phyloP scores from a whole-genome alignment of 2,797 vertebrate species.

The Halcyon chelicuti region DNA sequence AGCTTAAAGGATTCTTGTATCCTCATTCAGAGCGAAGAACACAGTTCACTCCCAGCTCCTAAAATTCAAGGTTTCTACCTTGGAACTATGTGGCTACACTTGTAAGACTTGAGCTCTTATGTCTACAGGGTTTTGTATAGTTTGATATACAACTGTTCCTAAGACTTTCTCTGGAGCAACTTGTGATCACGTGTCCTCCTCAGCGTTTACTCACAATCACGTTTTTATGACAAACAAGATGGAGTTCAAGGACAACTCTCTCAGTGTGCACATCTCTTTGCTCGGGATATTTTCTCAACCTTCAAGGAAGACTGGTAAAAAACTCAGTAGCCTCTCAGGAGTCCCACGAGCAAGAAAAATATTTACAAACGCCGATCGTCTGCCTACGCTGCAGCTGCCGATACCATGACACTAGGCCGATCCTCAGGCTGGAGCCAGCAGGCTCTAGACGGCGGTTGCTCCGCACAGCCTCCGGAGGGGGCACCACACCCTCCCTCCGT shows the following conservation, averaged over 20 bases:
- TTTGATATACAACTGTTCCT: background rate
- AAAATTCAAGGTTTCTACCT: background rate
- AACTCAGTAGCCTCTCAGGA: background rate
- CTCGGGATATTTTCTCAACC: background rate
- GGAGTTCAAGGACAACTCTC: background rate
- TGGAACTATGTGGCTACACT: background rate
- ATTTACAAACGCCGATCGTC: background rate
- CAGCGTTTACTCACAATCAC: background rate
- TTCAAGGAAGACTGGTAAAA: background rate
- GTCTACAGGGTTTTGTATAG: background rate
- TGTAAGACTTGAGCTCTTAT: background rate
- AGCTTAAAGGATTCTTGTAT: background rate
- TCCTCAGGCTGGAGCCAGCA: background rate
- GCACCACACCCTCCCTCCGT: background rate
- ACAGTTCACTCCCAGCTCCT: background rate
- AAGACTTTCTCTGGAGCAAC: background rate
- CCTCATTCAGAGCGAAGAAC: background rate
- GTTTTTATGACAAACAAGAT: background rate
- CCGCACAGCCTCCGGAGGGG: background rate
- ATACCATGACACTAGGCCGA: rapidly evolving
- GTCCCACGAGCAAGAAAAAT: rapidly evolving
- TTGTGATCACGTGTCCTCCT: background rate
- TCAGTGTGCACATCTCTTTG: background rate
- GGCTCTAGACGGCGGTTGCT: too few relatives aligned
- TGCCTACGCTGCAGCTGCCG: background rate